A percentile compares a stretch with the other conserved stretches of the same genome.
Evolutionary conservation across 2,113 vertebrate genomes (phyloP).

Genomic region (Silurus asotus): DNA sequence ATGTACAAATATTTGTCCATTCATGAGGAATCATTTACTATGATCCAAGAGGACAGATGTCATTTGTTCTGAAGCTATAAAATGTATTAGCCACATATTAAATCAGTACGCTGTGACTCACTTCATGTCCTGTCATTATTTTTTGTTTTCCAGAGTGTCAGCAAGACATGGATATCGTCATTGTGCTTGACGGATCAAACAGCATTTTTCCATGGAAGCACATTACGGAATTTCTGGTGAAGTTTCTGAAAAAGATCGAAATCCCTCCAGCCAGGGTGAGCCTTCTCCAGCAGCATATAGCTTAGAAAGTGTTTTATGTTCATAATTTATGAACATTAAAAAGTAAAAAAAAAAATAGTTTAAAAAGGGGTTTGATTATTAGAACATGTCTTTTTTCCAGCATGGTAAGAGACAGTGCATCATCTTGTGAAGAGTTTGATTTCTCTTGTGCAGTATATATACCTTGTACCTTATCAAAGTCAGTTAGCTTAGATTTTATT

Average conservation of each 20-base stretch:
- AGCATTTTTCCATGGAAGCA: slow-evolving; percentile 93
- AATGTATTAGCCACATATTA: no score
- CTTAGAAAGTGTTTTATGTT: no score
- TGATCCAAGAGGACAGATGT: not conserved
- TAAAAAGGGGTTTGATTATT: not conserved
- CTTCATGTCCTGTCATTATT: not conserved
- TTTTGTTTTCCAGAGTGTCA: slow-evolving; percentile 80
- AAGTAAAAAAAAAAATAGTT: no score
- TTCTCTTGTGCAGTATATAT: not conserved
- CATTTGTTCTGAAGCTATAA: not conserved
- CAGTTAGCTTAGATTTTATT: not conserved
- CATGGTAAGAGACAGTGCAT: not conserved
- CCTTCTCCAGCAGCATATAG: not conserved
- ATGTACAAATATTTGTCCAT: not conserved
- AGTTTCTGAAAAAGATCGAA: slow-evolving; percentile 81
- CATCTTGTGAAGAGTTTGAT: not conserved
- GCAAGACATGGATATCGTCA: slow-evolving; percentile 87
- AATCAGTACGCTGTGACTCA: not conserved
- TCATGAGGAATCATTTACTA: not conserved
- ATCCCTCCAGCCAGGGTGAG: slow-evolving; percentile 90
- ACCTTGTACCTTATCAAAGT: not conserved
- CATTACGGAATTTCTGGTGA: slow-evolving; percentile 80
- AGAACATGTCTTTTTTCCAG: not conserved
- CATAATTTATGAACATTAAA: no score
- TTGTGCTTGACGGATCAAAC: slow-evolving; percentile 95